phyloP scores from a whole-genome alignment of 2,797 vertebrate species.

The Leptatherina wallacei region DNA sequence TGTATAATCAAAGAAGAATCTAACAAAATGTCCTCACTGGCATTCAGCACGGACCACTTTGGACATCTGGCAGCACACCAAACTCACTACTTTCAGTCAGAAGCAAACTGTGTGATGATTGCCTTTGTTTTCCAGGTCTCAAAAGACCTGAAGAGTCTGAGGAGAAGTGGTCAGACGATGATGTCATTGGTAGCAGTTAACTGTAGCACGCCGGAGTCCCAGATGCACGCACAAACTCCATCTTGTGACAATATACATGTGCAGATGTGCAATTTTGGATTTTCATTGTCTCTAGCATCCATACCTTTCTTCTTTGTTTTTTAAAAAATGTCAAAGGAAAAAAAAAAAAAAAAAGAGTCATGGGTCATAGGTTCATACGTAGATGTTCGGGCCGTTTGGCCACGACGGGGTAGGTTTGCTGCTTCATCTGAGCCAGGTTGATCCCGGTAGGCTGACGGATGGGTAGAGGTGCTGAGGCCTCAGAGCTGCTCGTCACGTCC shows the following conservation, averaged over 20 bases:
- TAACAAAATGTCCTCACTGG: constrained; percentile 66
- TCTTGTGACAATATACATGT: constrained; percentile 61
- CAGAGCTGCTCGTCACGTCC: constrained; percentile 91
- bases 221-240: constrained; percentile 48
- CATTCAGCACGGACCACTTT: constrained; percentile 71
- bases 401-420: constrained; percentile 93
- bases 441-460: constrained; percentile 90
- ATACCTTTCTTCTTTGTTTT: constrained; percentile 65
- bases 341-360: constrained; percentile 44
- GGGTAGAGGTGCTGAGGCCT: constrained; percentile 95
- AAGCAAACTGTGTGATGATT: constrained; percentile 52
- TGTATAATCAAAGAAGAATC: constrained; percentile 57
- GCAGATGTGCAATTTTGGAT: constrained; percentile 64
- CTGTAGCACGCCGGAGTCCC: constrained; percentile 40
- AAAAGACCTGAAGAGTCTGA: constrained; percentile 60
- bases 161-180: constrained; percentile 45
- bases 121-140: constrained; percentile 50
- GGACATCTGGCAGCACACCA: constrained; percentile 53
- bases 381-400: constrained; percentile 97
- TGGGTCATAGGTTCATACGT: constrained; percentile 99
- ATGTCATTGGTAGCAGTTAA: constrained; percentile 38
- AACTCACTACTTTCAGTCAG: constrained; percentile 44
- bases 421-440: constrained; percentile 92
- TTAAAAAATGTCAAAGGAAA: constrained; percentile 63
- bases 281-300: constrained; percentile 73